phyloP scores from a whole-genome alignment of 2,888 invertebrate species.

The Ochropacha duplaris region DNA sequence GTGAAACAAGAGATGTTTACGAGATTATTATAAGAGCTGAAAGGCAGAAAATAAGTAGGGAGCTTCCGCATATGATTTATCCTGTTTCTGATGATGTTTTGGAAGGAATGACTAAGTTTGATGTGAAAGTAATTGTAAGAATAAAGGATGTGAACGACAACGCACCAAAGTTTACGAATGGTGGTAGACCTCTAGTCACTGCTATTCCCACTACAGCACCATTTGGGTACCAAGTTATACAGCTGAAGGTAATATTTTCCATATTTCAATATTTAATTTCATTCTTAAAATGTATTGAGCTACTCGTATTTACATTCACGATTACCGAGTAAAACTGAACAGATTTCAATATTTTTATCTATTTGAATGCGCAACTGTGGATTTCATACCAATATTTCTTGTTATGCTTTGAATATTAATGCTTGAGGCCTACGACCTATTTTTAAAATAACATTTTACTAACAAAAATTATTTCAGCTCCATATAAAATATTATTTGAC shows the following conservation, averaged over 20 bases:
- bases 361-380: background rate
- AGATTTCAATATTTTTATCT: background rate
- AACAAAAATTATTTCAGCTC: background rate
- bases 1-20: slow-evolving; percentile 87
- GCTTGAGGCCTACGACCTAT: background rate
- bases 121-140: slow-evolving; percentile 90
- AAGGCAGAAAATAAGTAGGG: slow-evolving; percentile 84
- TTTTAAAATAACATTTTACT: background rate
- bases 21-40: slow-evolving; percentile 80
- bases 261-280: too few relatives aligned
- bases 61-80: slow-evolving; percentile 89
- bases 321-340: background rate
- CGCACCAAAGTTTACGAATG: slow-evolving; percentile 88
- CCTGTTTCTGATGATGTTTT: slow-evolving; percentile 88
- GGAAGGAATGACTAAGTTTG: slow-evolving; percentile 88
- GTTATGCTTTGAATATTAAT: background rate
- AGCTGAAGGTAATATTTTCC: slow-evolving; percentile 81
- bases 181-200: slow-evolving; percentile 90
- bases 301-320: background rate
- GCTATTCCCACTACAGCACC: slow-evolving; percentile 91
- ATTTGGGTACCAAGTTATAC: slow-evolving; percentile 91
- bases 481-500: background rate
- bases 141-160: slow-evolving; percentile 93
- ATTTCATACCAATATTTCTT: background rate
- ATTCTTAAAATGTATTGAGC: background rate